phyloP scores from a whole-genome alignment of 2,888 invertebrate genomes.

The Netelia fuscicornis region DNA sequence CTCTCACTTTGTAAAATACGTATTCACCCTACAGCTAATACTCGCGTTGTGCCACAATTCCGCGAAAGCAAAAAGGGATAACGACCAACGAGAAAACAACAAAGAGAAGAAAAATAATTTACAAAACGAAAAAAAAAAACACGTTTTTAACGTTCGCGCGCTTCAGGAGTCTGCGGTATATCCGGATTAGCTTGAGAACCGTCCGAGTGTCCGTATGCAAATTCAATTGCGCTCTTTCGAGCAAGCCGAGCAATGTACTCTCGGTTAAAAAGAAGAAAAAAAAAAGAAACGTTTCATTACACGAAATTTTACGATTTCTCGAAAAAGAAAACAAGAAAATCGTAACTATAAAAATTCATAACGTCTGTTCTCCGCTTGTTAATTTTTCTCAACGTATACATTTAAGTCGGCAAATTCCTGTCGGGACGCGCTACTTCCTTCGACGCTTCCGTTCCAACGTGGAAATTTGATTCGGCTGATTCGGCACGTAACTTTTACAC shows the following conservation, averaged over 20 bases:
- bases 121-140: neutral
- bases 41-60: constrained; percentile 35
- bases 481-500: no score
- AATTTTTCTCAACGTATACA: neutral
- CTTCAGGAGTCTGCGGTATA: no score
- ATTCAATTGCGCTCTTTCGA: no score
- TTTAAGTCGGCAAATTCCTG: neutral
- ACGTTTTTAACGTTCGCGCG: no score
- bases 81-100: neutral
- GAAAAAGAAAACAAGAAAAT: neutral
- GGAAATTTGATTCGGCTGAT: constrained; percentile 13
- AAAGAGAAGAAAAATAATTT: neutral
- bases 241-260: no score
- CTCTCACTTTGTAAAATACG: neutral
- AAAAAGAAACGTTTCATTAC: no score
- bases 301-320: no score
- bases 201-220: no score
- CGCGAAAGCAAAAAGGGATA: neutral
- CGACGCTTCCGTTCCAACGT: constrained; percentile 20
- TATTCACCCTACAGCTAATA: constrained; percentile 11
- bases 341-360: no score
- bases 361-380: no score
- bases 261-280: no score
- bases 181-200: no score
- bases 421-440: neutral